Evolutionary conservation across 2,113 vertebrate genomes (phyloP).

Genomic region (Psilopsiagon aurifrons): DNA sequence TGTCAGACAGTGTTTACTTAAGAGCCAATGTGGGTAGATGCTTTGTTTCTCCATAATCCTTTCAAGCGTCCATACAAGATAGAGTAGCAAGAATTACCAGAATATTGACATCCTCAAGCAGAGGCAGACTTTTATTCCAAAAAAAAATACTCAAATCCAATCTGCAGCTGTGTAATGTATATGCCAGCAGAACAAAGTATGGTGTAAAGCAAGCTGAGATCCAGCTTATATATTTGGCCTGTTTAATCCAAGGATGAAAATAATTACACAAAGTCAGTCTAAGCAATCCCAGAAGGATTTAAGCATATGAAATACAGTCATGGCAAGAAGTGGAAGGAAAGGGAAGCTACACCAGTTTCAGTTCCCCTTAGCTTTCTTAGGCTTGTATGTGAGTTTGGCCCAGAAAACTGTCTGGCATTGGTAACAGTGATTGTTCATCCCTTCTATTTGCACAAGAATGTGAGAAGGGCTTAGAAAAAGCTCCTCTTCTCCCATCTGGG

Average conservation of each 20-base stretch:
- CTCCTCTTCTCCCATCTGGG: slow-evolving; percentile 49
- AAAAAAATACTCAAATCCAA: slow-evolving; percentile 13
- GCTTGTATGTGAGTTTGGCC: slow-evolving; percentile 43
- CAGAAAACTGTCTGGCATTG: slow-evolving; percentile 51
- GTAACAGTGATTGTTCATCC: slow-evolving; percentile 50
- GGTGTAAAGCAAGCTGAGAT: slow-evolving; percentile 37
- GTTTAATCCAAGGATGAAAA: slow-evolving; percentile 58
- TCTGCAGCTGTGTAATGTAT: slow-evolving; percentile 40
- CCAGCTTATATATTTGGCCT: slow-evolving; percentile 54
- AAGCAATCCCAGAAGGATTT: slow-evolving; percentile 49
- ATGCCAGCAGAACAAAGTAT: slow-evolving; percentile 45
- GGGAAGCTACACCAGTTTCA: slow-evolving; percentile 30
- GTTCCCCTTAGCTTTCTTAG: slow-evolving; percentile 36
- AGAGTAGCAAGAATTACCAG: neutral
- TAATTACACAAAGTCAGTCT: slow-evolving; percentile 49
- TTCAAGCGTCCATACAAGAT: neutral
- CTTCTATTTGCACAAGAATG: slow-evolving; percentile 62
- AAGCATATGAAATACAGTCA: slow-evolving; percentile 24
- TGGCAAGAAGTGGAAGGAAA: slow-evolving; percentile 14
- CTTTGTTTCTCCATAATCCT: neutral
- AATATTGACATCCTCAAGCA: slow-evolving; percentile 17
- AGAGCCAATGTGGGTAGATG: neutral
- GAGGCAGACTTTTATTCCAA: slow-evolving; percentile 33
- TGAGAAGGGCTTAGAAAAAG: slow-evolving; percentile 49
- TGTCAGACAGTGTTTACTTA: neutral